Evolutionary conservation across 2,888 invertebrate species (phyloP).

Genomic region (Junonia oenone): DNA sequence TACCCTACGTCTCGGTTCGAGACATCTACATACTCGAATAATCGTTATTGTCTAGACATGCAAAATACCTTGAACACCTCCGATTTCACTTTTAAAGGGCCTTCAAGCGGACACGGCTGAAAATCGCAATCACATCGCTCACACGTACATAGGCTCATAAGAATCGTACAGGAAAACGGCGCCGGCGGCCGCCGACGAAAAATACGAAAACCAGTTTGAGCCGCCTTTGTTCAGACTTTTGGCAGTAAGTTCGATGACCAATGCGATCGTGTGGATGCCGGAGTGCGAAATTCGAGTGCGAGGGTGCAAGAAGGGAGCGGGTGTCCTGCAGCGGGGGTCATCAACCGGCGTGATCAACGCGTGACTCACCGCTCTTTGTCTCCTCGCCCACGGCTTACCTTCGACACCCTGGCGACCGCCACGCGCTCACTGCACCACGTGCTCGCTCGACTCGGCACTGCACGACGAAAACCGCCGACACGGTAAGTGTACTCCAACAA

Average conservation of each 20-base stretch:
- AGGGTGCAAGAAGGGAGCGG: conserved; percentile 57
- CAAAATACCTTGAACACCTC: conserved; percentile 21
- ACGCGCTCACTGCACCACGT: conserved; percentile 37
- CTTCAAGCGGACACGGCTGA: conserved; percentile 27
- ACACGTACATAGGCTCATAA: conserved; percentile 38
- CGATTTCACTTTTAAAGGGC: conserved; percentile 30
- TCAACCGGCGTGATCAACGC: conserved; percentile 55
- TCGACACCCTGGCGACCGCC: conserved; percentile 31
- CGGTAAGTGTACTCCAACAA: conserved; percentile 99
- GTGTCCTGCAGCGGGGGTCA: conserved; percentile 55
- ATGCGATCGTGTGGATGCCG: conserved; percentile 50
- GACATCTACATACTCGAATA: background rate
- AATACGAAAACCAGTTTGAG: conserved; percentile 71
- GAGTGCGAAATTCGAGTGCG: conserved; percentile 59
- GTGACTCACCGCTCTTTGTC: conserved; percentile 70
- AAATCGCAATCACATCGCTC: conserved; percentile 27
- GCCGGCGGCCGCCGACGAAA: conserved; percentile 55
- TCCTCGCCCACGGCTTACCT: conserved; percentile 47
- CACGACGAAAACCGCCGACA: conserved; percentile 81
- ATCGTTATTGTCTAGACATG: conserved; percentile 9
- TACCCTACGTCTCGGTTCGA: conserved; percentile 11
- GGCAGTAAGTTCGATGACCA: conserved; percentile 72
- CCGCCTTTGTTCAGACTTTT: conserved; percentile 68
- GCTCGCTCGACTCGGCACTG: conserved; percentile 21
- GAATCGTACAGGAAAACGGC: conserved; percentile 56